A percentile compares a stretch with the other conserved stretches of the same genome.
Conservation (phyloP, 2,797 vertebrate species). For the Moxostoma hubbsi region DNA sequence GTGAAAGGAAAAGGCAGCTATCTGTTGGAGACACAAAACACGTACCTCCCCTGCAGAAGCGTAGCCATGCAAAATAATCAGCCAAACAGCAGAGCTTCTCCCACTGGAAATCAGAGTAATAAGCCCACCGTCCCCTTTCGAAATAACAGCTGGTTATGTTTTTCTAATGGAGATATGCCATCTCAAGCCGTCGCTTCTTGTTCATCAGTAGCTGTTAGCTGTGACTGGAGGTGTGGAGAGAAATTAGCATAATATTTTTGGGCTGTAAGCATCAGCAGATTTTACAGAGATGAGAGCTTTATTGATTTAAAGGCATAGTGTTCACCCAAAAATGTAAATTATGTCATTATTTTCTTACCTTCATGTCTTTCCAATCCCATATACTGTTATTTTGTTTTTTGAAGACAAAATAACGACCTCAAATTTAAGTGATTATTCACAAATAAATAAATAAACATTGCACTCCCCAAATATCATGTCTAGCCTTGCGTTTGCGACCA, state of each 20-base stretch:
- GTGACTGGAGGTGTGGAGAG: slow-evolving; percentile 25
- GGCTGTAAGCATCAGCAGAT: slow-evolving; percentile 16
- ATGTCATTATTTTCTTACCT: too few species aligned
- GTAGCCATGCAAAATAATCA: slow-evolving; percentile 56
- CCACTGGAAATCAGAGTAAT: slow-evolving; percentile 64
- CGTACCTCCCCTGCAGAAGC: slow-evolving; percentile 54
- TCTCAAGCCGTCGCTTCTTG: slow-evolving; percentile 64
- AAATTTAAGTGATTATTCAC: too few species aligned
- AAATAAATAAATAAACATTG: too few species aligned
- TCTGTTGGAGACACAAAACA: slow-evolving; percentile 51
- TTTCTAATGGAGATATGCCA: slow-evolving; percentile 65
- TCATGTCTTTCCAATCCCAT: too few species aligned
- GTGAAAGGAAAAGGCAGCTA: slow-evolving; percentile 59
- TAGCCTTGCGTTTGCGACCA: too few species aligned
- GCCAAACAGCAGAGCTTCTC: slow-evolving; percentile 54
- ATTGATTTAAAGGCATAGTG: slow-evolving; percentile 3
- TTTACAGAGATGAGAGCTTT: slow-evolving; percentile 10
- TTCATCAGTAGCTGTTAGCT: slow-evolving; percentile 74
- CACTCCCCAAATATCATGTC: too few species aligned
- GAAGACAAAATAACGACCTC: too few species aligned
- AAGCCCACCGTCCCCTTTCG: slow-evolving; percentile 68
- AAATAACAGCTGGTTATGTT: slow-evolving; percentile 75
- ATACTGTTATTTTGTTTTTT: too few species aligned
- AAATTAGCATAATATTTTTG: slow-evolving; percentile 31
- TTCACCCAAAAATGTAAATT: not conserved